Evolutionary conservation across 2,113 vertebrate species (phyloP).

Genomic region (Brachirus orientalis): DNA sequence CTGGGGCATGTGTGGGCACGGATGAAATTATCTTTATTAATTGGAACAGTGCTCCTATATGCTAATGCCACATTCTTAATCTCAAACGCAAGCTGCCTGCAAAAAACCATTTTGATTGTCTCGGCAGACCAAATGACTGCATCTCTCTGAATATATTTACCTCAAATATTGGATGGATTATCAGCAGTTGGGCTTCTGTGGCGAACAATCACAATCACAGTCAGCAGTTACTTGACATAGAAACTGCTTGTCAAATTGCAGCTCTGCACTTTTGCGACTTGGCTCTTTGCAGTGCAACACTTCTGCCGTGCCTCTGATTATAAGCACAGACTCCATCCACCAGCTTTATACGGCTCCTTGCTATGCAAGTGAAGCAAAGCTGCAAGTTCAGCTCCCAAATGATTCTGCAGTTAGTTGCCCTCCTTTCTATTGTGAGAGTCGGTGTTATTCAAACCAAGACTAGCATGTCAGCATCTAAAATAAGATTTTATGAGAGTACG

Average conservation of each 20-base stretch:
- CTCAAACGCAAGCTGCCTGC: constrained; percentile 66
- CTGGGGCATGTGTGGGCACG: constrained; percentile 65
- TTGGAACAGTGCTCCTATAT: constrained; percentile 63
- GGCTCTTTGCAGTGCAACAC: constrained; percentile 39
- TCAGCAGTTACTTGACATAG: constrained; percentile 61
- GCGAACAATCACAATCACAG: constrained; percentile 52
- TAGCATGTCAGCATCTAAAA: constrained; percentile 49
- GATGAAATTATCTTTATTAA: constrained; percentile 75
- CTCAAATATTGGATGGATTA: constrained; percentile 46
- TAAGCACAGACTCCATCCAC: constrained; percentile 59
- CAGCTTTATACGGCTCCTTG: constrained; percentile 66
- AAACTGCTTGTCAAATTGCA: constrained; percentile 61
- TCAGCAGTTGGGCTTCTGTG: constrained; percentile 42
- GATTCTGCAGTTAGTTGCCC: constrained; percentile 45
- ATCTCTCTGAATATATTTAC: constrained; percentile 32
- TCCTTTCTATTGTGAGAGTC: constrained; percentile 51
- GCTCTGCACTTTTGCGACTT: constrained; percentile 50
- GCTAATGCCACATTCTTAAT: constrained; percentile 70
- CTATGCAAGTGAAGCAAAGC: constrained; percentile 61
- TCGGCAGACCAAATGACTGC: constrained; percentile 45
- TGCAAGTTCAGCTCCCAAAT: constrained; percentile 48
- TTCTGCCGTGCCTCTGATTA: constrained; percentile 55
- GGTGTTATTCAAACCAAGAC: constrained; percentile 48
- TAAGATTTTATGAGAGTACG: constrained; percentile 36
- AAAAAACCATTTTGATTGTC: constrained; percentile 53